Percentiles rank a stretch among this genome's conserved stretches.
Evolutionary conservation across 2,888 invertebrate species (phyloP).

Genomic region (Gastracanthus pulcherrimus): DNA sequence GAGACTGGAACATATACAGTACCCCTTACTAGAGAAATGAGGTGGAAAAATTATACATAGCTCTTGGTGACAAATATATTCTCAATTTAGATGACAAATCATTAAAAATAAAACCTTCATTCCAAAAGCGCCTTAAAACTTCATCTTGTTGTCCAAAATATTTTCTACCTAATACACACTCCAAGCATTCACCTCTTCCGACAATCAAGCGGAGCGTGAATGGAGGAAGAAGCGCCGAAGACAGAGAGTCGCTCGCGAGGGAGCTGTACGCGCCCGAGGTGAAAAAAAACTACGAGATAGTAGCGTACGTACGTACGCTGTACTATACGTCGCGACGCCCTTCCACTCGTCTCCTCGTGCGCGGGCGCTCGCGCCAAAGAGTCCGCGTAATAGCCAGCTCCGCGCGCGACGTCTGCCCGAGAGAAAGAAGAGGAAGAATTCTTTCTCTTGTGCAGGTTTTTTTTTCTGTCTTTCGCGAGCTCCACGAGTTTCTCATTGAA

Average conservation of each 20-base stretch:
- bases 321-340: neutral
- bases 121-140: too few species aligned
- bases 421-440: neutral
- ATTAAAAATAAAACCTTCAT: too few species aligned
- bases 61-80: too few species aligned
- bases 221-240: neutral
- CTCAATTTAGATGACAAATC: too few species aligned
- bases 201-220: neutral
- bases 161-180: neutral
- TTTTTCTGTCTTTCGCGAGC: neutral
- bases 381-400: neutral
- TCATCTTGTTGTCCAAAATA: neutral
- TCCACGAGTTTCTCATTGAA: constrained; percentile 29
- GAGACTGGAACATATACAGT: too few species aligned
- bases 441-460: neutral
- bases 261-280: too few species aligned
- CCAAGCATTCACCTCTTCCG: neutral
- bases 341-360: neutral
- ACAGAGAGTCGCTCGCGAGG: neutral
- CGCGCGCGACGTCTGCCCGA: too few species aligned
- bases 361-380: neutral
- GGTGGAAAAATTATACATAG: too few species aligned
- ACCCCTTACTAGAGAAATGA: too few species aligned
- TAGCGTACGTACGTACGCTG: constrained; percentile 1
- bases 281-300: constrained; percentile 4